Evolutionary conservation across 2,888 invertebrate species (phyloP).

Genomic region (Oxyteleia sp.): DNA sequence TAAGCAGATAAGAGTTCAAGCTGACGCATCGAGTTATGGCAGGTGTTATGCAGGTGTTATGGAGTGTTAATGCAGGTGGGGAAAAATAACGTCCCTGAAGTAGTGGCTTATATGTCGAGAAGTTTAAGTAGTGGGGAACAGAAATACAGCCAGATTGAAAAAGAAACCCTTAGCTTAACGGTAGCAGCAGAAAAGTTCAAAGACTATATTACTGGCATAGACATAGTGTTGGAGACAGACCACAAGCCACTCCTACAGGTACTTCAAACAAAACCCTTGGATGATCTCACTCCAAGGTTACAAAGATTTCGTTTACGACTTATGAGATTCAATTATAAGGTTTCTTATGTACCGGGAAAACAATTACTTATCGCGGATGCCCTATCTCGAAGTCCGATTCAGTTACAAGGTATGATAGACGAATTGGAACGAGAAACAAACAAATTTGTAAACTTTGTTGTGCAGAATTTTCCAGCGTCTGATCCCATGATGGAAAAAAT

Average conservation of each 20-base stretch:
- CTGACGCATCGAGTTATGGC: constrained; percentile 1
- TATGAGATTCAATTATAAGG: constrained; percentile 76
- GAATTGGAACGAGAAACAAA: constrained; percentile 2
- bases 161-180: constrained; percentile 82
- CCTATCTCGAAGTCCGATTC: constrained; percentile 72
- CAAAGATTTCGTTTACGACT: constrained; percentile 81
- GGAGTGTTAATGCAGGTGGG: constrained; percentile 9
- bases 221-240: constrained; percentile 74
- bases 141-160: constrained; percentile 76
- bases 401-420: constrained; percentile 5
- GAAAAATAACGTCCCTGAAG: constrained; percentile 57
- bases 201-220: constrained; percentile 15
- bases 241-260: constrained; percentile 83
- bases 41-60: too few species aligned
- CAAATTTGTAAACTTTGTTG: constrained; percentile 20
- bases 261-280: constrained; percentile 80
- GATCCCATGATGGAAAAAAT: constrained; percentile 3
- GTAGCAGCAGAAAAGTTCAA: constrained; percentile 81
- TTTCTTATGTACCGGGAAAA: constrained; percentile 80
- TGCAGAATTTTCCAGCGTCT: neutral
- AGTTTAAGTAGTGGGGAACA: constrained; percentile 69
- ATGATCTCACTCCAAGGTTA: constrained; percentile 82
- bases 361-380: constrained; percentile 78
- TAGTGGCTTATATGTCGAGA: neutral
- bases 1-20: too few species aligned